A percentile compares a stretch with the other conserved stretches of the same genome.
phyloP scores from a whole-genome alignment of 2,888 invertebrate genomes.

The Tinea pellionella region DNA sequence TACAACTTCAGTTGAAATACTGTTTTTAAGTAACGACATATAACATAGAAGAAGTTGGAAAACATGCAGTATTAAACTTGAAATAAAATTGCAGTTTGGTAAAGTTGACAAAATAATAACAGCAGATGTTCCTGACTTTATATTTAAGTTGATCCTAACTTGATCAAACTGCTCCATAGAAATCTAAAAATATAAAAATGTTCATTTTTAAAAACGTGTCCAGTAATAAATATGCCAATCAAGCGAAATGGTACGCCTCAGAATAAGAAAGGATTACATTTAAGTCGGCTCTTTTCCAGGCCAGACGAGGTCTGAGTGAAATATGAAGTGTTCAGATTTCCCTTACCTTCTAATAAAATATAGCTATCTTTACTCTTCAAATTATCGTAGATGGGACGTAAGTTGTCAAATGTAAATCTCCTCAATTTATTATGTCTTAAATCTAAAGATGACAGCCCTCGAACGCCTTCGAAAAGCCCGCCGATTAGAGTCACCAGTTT shows the following conservation, averaged over 20 bases:
- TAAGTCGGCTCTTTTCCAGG: neutral
- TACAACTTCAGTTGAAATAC: too few relatives aligned
- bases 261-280: neutral
- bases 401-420: constrained; percentile 79
- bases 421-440: constrained; percentile 80
- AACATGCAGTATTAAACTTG: neutral
- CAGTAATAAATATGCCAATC: constrained; percentile 5
- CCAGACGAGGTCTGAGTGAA: constrained; percentile 3
- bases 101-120: neutral
- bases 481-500: constrained; percentile 76
- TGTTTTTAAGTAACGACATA: too few relatives aligned
- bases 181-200: neutral
- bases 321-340: neutral
- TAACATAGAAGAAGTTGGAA: neutral
- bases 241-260: neutral
- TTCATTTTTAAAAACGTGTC: neutral
- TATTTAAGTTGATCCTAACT: neutral
- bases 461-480: constrained; percentile 78
- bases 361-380: constrained; percentile 79
- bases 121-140: neutral
- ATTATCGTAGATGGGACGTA: constrained; percentile 80
- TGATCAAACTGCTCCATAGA: neutral
- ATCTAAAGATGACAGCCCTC: constrained; percentile 78
- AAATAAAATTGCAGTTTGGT: neutral
- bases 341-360: constrained; percentile 81